Conservation (phyloP, 30 jellyfish, hydroid and myxozoan genomes). For the Aurelia aurita region DNA sequence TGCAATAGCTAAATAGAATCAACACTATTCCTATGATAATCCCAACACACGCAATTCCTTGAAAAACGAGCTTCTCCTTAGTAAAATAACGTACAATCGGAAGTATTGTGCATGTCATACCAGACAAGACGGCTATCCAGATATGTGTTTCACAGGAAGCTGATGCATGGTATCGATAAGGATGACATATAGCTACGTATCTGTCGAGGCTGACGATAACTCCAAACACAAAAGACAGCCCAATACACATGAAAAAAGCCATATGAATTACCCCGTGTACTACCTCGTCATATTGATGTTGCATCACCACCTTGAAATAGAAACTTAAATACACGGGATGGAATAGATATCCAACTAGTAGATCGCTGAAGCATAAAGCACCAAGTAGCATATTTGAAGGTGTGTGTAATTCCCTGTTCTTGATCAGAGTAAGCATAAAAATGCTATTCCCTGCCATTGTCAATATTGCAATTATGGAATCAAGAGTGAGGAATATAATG, state of each 20-base stretch:
- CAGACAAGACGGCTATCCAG: not conserved
- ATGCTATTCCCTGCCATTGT: not conserved
- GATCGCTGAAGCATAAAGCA: not conserved
- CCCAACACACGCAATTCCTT: not conserved
- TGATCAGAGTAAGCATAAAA: not conserved
- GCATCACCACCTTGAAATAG: not conserved
- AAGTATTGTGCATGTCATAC: not conserved
- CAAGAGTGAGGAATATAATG: not conserved
- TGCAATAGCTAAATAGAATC: not conserved
- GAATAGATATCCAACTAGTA: not conserved
- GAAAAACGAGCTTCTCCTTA: not conserved
- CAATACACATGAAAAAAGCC: not conserved
- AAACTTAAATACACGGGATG: not conserved
- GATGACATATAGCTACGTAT: conserved; percentile 15
- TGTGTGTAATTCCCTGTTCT: not conserved
- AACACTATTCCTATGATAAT: not conserved
- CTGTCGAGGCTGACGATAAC: not conserved
- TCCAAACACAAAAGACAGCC: not conserved
- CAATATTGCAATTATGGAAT: not conserved
- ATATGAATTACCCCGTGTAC: too few relatives aligned
- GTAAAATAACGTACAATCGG: not conserved
- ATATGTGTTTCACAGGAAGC: not conserved
- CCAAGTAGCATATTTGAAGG: conserved; percentile 6
- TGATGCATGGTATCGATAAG: conserved; percentile 1
- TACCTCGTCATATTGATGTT: too few relatives aligned